Conservation (phyloP, 2,797 vertebrate genomes). For the Bovichtus variegatus region DNA sequence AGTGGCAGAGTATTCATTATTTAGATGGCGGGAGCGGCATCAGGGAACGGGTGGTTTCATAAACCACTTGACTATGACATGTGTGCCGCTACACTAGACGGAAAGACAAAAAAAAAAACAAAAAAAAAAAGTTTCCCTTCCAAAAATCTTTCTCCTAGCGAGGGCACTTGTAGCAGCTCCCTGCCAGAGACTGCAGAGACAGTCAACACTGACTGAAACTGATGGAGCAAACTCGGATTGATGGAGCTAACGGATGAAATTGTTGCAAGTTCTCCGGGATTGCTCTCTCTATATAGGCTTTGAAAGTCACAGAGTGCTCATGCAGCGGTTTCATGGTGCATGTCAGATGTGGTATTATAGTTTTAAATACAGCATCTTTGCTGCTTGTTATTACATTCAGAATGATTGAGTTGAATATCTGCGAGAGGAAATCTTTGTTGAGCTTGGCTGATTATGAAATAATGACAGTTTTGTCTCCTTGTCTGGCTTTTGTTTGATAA, state of each 20-base stretch:
- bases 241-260: slow-evolving; percentile 78
- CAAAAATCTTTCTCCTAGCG: slow-evolving; percentile 43
- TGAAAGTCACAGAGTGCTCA: slow-evolving; percentile 62
- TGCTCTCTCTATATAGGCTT: slow-evolving; percentile 52
- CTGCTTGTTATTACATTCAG: slow-evolving; percentile 59
- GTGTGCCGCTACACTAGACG: slow-evolving; percentile 74
- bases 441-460: slow-evolving; percentile 68
- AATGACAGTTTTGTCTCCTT: slow-evolving; percentile 58
- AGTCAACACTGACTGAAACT: slow-evolving; percentile 67
- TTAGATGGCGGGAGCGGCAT: slow-evolving; percentile 81
- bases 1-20: slow-evolving; percentile 87
- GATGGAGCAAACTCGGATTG: slow-evolving; percentile 77
- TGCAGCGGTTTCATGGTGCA: slow-evolving; percentile 69
- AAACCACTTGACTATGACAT: slow-evolving; percentile 83
- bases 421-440: slow-evolving; percentile 48
- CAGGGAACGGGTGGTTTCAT: slow-evolving; percentile 78
- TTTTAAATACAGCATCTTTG: slow-evolving; percentile 64
- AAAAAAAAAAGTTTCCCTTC: slow-evolving; percentile 60
- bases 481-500: slow-evolving; percentile 34
- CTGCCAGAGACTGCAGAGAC: slow-evolving; percentile 59
- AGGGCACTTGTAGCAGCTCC: slow-evolving; percentile 69
- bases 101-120: slow-evolving; percentile 32
- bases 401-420: slow-evolving; percentile 48
- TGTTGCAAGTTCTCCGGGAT: slow-evolving; percentile 49
- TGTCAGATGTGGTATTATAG: slow-evolving; percentile 73